Conservation (phyloP, 2,888 invertebrate genomes). For the Dermolepida albohirtum region DNA sequence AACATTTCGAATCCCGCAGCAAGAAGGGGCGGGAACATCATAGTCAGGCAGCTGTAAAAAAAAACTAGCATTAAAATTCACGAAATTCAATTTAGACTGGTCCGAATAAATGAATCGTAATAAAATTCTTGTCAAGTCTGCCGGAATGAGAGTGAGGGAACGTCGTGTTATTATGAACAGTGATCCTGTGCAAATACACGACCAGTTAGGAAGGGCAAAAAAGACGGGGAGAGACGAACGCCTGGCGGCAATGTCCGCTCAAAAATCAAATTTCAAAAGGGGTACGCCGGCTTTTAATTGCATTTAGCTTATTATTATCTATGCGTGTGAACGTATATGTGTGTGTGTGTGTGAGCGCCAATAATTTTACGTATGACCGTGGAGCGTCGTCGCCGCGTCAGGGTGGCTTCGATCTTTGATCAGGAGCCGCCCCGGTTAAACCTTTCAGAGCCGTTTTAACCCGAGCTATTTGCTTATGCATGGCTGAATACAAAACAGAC, state of each 20-base stretch:
- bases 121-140: constrained; percentile 59
- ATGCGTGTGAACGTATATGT: not conserved
- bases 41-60: constrained; percentile 41
- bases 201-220: constrained; percentile 8
- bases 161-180: constrained; percentile 58
- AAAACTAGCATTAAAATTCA: constrained; percentile 54
- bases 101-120: constrained; percentile 61
- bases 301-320: constrained; percentile 55
- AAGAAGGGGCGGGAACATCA: constrained; percentile 23
- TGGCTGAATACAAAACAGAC: constrained; percentile 62
- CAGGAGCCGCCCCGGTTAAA: constrained; percentile 54
- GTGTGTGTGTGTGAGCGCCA: constrained; percentile 38
- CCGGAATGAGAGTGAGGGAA: constrained; percentile 56
- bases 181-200: constrained; percentile 58
- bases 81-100: constrained; percentile 59
- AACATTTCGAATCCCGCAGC: not conserved
- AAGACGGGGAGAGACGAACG: not conserved
- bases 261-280: constrained; percentile 64
- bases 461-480: constrained; percentile 59
- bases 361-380: constrained; percentile 51
- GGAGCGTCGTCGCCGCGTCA: constrained; percentile 23
- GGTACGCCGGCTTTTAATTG: constrained; percentile 58
- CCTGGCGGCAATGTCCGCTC: constrained; percentile 40
- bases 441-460: constrained; percentile 53
- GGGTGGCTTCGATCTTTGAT: constrained; percentile 54